Base-by-base conservation (phyloP, 2,113 vertebrate species). In the Cinclus mexicanus region DNA sequence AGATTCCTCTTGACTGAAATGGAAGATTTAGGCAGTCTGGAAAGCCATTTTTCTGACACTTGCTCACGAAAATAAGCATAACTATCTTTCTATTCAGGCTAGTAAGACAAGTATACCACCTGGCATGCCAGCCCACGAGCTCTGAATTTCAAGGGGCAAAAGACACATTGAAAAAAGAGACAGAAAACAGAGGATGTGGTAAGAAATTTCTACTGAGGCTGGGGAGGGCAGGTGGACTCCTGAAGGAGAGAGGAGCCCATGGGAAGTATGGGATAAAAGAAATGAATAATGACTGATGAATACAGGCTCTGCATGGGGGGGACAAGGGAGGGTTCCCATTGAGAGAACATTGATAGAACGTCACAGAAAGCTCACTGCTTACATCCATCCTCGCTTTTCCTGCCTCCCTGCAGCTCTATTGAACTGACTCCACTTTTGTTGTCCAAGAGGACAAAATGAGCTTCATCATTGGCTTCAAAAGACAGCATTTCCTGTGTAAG, bases 61-160 rank as follows among this genome's bases (percentile, higher is more conserved):
- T 11, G 9, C 33, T 94, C 42, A 22, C 49, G 49, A 91, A 96
- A 95, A 95, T 89, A 90, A 89, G 79, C 49, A 92, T 33, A 65
- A 77, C 44, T n/a, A 12, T 60, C 55, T 87, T 92, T 75, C 69
- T 35, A 63, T 71, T 37, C n/a, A 46, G 74, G 47, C 37, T 29
- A 24, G 41, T 22, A 35, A 92, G 55, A 33, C 64, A 41, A 78
- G 69, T 18, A 69, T 69, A 60, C 74, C 50, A 28, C 49, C 44
- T 59, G 56, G 77, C 0, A 0, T 19, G 63, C 28, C n/a, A 60
- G 82, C 0, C 3, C 1, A 1, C 0, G 1, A 74, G 60, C 86
- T 94, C 87, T 6, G 63, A 76, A 46, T 93, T 94, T 88, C 83
- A 86, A 91, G 83, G 87, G 76, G 33, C 20, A 63, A 83, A 86